These are phyloP conservation scores for Ophion slaviceki DNA, from an alignment of 2,888 invertebrate species.

Conservation along the genomic window DNA sequence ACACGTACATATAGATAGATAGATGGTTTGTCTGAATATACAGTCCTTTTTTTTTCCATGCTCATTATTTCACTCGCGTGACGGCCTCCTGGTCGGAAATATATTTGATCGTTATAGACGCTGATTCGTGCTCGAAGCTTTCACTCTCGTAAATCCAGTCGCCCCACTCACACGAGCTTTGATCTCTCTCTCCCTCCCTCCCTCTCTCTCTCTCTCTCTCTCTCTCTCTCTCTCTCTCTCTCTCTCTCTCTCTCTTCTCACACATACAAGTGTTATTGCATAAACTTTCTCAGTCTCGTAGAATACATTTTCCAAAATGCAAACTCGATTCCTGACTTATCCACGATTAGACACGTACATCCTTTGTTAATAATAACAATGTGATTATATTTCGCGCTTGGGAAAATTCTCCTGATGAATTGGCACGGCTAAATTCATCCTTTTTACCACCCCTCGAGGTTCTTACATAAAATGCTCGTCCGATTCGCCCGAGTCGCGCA, in stretches of 20 bases:
- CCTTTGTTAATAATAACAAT: slow-evolving; percentile 2
- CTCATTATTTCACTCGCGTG: not conserved
- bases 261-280: not conserved
- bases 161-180: slow-evolving; percentile 8
- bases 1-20: no score
- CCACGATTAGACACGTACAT: not conserved
- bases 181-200: not conserved
- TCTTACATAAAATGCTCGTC: slow-evolving; percentile 6
- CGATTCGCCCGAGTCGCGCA: not conserved
- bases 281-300: slow-evolving; percentile 7
- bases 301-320: slow-evolving; percentile 18
- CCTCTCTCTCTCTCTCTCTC: not conserved
- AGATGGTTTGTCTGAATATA: no score
- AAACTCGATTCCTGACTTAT: slow-evolving; percentile 18
- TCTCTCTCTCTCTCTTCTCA: not conserved
- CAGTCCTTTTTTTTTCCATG: slow-evolving; percentile 5
- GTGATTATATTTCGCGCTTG: not conserved
- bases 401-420: slow-evolving; percentile 9
- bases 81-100: slow-evolving; percentile 31
- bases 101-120: slow-evolving; percentile 26
- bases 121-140: slow-evolving; percentile 29
- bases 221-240: not conserved
- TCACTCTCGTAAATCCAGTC: slow-evolving; percentile 14
- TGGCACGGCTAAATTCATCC: slow-evolving; percentile 32
- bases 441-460: not conserved